Base-by-base conservation (phyloP, 2,797 vertebrate genomes). In the Sandelia bainsii region DNA sequence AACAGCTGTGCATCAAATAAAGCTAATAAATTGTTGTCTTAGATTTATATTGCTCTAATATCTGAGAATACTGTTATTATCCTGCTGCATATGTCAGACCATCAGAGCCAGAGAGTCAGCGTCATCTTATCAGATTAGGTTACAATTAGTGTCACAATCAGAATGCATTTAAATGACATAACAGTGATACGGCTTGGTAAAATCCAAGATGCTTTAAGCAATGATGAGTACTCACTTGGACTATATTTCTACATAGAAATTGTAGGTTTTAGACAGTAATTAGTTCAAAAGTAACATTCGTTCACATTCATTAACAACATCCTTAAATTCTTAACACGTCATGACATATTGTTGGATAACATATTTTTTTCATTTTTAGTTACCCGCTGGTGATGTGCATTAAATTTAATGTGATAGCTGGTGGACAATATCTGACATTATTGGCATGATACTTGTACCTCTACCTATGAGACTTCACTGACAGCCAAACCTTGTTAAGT, bases 171-270 rank as follows among this genome's bases (percentile, higher is more conserved):
- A 37, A 56, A 51, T 70, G 49, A 65, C 37, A 4, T 34, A 54
- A 37, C 25, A 48, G 23, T 25, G 45, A 54, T 34, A 23, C 32
- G 44, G 54, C 40, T 32, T 65, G 48, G 68, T 72, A 56, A 70
- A 69, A 51, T 63, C 63, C 45, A 59, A 69, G 58, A 34, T 72
- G 62, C 37, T 59, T 69, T 59, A 42, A 57, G 53, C 58, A 65
- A 52, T 53, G 29, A 57, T 45, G 37, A 76, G 54, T 14, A 13
- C 57, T 49, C 45, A 63, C 45, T 57, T 52, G 19, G 57, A 57
- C n/a, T 67, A 58, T 75, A 65, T 62, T 67, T 69, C 22, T 2
- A 25, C 25, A 2, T 53, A 42, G 45, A 23, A 42, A 34, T 49
- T 37, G 58, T 40, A 65, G 29, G 10, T 75, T 72, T 66, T 53